Conservation (phyloP, 1,140 invertebrate genomes). For the Telenomus remus region DNA sequence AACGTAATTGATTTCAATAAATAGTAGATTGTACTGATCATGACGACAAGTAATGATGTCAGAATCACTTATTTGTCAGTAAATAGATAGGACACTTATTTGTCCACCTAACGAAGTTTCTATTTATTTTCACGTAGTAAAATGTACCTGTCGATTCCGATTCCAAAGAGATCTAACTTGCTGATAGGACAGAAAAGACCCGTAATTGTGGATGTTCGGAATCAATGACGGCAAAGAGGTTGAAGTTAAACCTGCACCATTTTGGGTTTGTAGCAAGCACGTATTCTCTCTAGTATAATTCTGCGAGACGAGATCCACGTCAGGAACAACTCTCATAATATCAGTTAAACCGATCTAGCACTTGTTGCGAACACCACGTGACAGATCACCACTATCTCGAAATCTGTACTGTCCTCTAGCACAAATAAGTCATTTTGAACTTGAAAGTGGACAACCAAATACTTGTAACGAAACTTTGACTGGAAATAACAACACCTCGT, state of each 20-base stretch:
- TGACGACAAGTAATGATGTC: too few species aligned
- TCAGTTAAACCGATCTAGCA: not conserved
- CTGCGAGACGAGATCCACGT: slow-evolving; percentile 49
- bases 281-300: slow-evolving; percentile 57
- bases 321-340: slow-evolving; percentile 59
- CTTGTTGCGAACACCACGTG: not conserved
- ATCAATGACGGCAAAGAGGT: slow-evolving; percentile 43
- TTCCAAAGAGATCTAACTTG: slow-evolving; percentile 68
- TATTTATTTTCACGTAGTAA: too few species aligned
- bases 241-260: slow-evolving; percentile 35
- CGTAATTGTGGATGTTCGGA: slow-evolving; percentile 61
- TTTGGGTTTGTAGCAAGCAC: slow-evolving; percentile 43
- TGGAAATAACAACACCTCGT: too few species aligned
- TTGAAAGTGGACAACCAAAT: not conserved
- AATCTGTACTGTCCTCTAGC: not conserved
- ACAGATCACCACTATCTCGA: not conserved
- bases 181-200: slow-evolving; percentile 64
- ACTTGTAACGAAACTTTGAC: too few species aligned
- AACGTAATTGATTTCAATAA: too few species aligned
- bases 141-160: slow-evolving; percentile 67
- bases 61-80: too few species aligned
- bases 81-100: too few species aligned
- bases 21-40: too few species aligned
- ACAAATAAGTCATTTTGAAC: slow-evolving; percentile 1
- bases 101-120: too few species aligned